phyloP scores from a whole-genome alignment of 2,888 invertebrate genomes.

The Bellardia pandia region DNA sequence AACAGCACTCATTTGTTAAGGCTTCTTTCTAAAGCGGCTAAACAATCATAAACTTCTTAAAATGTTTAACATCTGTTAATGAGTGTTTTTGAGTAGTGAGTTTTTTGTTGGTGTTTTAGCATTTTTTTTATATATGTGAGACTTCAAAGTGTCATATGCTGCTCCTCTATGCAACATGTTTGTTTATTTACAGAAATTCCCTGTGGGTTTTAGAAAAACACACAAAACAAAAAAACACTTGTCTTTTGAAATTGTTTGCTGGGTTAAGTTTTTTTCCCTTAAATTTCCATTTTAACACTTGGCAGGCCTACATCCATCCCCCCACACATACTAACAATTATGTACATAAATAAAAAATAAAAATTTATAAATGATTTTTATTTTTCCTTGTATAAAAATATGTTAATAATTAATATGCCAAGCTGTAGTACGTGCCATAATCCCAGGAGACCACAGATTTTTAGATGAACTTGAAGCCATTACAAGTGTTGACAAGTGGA shows the following conservation, averaged over 20 bases:
- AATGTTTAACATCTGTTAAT: slow-evolving; percentile 56
- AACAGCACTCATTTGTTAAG: slow-evolving; percentile 23
- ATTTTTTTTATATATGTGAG: neutral
- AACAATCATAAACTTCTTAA: slow-evolving; percentile 43
- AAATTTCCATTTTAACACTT: slow-evolving; percentile 39
- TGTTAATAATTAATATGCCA: slow-evolving; percentile 21
- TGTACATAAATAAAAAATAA: slow-evolving; percentile 4
- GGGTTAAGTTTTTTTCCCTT: slow-evolving; percentile 13
- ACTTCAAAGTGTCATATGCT: slow-evolving; percentile 53
- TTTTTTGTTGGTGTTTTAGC: neutral
- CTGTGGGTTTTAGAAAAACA: slow-evolving; percentile 18
- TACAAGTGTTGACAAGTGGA: slow-evolving; percentile 35
- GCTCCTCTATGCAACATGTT: neutral
- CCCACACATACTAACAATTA: slow-evolving; percentile 1
- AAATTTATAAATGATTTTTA: neutral
- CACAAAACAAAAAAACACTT: slow-evolving; percentile 39
- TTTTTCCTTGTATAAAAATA: slow-evolving; percentile 18
- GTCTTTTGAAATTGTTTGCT: slow-evolving; percentile 42
- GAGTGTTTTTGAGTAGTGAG: neutral
- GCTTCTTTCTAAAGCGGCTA: neutral
- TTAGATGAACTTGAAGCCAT: neutral
- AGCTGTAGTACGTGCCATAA: slow-evolving; percentile 1
- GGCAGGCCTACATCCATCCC: neutral
- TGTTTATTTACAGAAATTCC: slow-evolving; percentile 48
- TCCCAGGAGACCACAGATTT: slow-evolving; percentile 12